Evolutionary conservation across 2,888 invertebrate genomes (phyloP), one percentile per base, ranked within the genome.

Genomic region (Rhabditoides inermis): DNA sequence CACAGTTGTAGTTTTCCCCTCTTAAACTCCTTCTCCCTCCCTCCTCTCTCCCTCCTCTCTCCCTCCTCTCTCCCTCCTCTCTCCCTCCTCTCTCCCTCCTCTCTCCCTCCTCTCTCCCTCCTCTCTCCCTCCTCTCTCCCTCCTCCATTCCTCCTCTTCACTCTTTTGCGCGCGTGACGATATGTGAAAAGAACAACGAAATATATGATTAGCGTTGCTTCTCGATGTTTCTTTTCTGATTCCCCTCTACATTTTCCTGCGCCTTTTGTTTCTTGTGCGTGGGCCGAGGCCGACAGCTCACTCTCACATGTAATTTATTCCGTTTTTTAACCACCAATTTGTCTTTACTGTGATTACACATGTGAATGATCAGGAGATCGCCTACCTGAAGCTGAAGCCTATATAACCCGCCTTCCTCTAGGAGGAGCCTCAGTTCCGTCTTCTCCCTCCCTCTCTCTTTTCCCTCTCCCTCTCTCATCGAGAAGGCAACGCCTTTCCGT

Each of bases 21-120:
- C n/a, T n/a, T n/a, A n/a, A n/a, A n/a, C 15, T 26, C 50, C 44
- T 30, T 48, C 44, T 45, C 44, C 22, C 26, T 26, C 40, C 5
- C 27, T 23, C 51, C 23, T 45, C 22, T n/a, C 32, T 35, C 46
- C 35, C 27, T 46, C 18, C n/a, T 30, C 49, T 49, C 42, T 51
- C 49, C 49, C 51, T 47, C 53, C 40, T 15, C 48, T 56, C 49
- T 56, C 47, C 41, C 49, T 44, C 50, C 40, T 50, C 53, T 28
- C 48, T 42, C 48, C 46, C 46, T 46, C 42, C 32, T 41, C 47
- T 40, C 44, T 42, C 45, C 40, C 40, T 37, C 45, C 42, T 49
- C 39, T 39, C 49, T 42, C 28, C 46, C 41, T 44, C 32, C 22
- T 6, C 3, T 2, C 54, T 28, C 39, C 47, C 44, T 44, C 45